A percentile compares a stretch with the other conserved stretches of the same genome.
These are phyloP conservation scores for Acanthurus lineatus DNA, from an alignment of 2,797 vertebrate species.

Conservation along the genomic window DNA sequence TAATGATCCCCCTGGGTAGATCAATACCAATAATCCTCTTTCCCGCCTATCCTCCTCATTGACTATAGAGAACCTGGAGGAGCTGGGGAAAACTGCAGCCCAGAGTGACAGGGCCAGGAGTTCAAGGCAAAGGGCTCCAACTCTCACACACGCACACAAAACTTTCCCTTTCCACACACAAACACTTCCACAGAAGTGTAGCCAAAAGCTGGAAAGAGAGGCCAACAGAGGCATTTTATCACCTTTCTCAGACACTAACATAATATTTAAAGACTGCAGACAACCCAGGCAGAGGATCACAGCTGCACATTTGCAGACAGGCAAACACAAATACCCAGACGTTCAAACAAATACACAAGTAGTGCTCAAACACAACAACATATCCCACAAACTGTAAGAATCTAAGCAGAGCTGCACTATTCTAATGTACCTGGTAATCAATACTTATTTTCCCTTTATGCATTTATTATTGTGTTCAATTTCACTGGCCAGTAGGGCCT, in stretches of 20 bases:
- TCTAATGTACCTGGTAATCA: conserved; percentile 64
- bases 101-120: conserved; percentile 77
- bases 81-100: conserved; percentile 79
- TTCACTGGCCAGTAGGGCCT: conserved; percentile 66
- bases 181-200: conserved; percentile 20
- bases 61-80: conserved; percentile 89
- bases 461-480: conserved; percentile 79
- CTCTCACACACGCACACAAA: conserved; percentile 40
- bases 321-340: conserved; percentile 41
- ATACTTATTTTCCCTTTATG: conserved; percentile 79
- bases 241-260: conserved; percentile 26
- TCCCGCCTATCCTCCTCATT: conserved; percentile 97
- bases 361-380: conserved; percentile 33
- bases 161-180: conserved; percentile 46
- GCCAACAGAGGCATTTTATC: conserved; percentile 32
- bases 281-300: conserved; percentile 4
- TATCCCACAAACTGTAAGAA: conserved; percentile 55
- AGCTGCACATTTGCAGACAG: conserved; percentile 34
- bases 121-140: conserved; percentile 69
- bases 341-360: conserved; percentile 49
- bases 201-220: conserved; percentile 28
- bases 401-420: conserved; percentile 71
- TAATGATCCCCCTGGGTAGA: conserved; percentile 99
- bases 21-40: conserved; percentile 99
- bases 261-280: conserved; percentile 50